These are phyloP conservation scores for Yponomeuta plumbellus DNA, from an alignment of 2,888 invertebrate genomes.

Conservation along the genomic window DNA sequence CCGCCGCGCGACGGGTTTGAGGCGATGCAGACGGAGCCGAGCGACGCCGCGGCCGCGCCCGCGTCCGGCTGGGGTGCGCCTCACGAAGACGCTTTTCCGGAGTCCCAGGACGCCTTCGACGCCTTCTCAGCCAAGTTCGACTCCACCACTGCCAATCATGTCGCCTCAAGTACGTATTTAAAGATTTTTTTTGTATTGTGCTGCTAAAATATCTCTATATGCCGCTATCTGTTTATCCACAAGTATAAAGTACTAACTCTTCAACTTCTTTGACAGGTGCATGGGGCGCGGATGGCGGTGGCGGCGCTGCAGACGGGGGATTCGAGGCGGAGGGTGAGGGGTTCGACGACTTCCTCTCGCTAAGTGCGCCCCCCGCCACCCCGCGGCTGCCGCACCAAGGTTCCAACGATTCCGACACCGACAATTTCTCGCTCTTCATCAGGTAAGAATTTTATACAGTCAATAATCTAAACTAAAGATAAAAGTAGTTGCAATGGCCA, in stretches of 20 bases:
- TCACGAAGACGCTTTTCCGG: conserved; percentile 46
- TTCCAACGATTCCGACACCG: conserved; percentile 87
- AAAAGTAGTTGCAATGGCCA: too few relatives aligned
- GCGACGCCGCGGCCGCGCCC: conserved; percentile 18
- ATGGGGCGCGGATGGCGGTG: conserved; percentile 37
- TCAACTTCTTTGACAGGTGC: conserved; percentile 37
- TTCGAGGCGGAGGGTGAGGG: conserved; percentile 80
- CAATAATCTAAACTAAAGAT: neutral
- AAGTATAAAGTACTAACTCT: too few relatives aligned
- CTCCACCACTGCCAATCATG: conserved; percentile 71
- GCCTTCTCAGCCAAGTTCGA: conserved; percentile 94
- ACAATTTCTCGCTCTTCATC: conserved; percentile 88
- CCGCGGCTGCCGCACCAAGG: conserved; percentile 78
- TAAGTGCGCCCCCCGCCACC: conserved; percentile 86
- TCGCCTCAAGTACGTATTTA: conserved; percentile 36
- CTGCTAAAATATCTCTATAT: neutral
- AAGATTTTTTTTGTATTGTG: neutral
- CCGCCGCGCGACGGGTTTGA: conserved; percentile 23
- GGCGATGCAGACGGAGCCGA: conserved; percentile 15
- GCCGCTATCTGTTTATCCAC: too few relatives aligned
- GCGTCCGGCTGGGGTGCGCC: conserved; percentile 50
- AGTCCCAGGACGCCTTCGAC: conserved; percentile 80
- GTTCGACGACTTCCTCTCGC: conserved; percentile 87
- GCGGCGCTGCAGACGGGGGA: conserved; percentile 68
- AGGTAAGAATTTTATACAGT: conserved; percentile 59